These are phyloP conservation scores for Microdon myrmicae DNA, from an alignment of 2,888 invertebrate species.

Conservation along the genomic window DNA sequence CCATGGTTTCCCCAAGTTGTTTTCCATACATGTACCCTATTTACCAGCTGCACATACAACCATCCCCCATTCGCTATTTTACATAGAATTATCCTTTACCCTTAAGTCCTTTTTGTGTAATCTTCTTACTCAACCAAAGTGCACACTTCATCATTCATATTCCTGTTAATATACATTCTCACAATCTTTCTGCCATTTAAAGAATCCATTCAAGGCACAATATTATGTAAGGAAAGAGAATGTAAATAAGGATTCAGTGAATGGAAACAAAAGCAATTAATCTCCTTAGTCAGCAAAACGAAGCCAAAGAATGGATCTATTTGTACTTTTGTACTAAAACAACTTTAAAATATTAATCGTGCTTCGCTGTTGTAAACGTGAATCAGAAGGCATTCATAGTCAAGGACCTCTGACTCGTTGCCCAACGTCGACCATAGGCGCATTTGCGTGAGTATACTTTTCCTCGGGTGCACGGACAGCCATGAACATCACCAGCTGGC, in stretches of 20 bases:
- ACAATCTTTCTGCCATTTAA: slow-evolving; percentile 31
- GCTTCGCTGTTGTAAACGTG: slow-evolving; percentile 39
- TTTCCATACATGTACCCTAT: slow-evolving; percentile 13
- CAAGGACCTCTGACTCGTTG: slow-evolving; percentile 7
- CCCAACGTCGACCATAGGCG: background rate
- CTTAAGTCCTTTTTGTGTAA: too few relatives aligned
- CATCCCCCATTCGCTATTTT: background rate
- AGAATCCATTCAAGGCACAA: slow-evolving; percentile 12
- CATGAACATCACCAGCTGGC: slow-evolving; percentile 44
- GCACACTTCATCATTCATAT: slow-evolving; percentile 45
- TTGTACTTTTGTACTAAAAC: slow-evolving; percentile 19
- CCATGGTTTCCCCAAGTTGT: slow-evolving; percentile 26
- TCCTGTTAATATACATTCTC: slow-evolving; percentile 34
- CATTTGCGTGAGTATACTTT: slow-evolving; percentile 24
- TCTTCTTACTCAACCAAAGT: background rate
- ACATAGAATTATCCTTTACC: slow-evolving; percentile 38
- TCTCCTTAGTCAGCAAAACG: slow-evolving; percentile 30
- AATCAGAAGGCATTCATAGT: slow-evolving; percentile 27
- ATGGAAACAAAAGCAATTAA: slow-evolving; percentile 44
- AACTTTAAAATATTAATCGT: slow-evolving; percentile 49
- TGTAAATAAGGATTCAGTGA: slow-evolving; percentile 7
- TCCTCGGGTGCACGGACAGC: slow-evolving; percentile 11
- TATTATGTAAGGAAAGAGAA: background rate
- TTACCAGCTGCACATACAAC: background rate
- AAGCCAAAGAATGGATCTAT: slow-evolving; percentile 2